phyloP scores from a whole-genome alignment of 2,113 vertebrate genomes.

The Ancistrus triradiatus region DNA sequence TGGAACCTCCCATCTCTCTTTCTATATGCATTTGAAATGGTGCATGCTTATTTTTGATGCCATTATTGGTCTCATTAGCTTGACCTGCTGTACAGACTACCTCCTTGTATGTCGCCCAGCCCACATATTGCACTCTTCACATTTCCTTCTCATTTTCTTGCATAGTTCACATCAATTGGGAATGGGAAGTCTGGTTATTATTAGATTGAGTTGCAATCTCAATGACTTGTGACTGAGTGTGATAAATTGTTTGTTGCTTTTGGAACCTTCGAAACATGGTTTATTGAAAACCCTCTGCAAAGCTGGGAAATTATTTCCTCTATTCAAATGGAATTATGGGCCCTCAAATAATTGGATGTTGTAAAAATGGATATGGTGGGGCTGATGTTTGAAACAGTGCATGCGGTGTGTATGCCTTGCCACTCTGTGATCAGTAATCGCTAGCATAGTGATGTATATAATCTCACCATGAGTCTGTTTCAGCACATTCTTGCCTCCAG shows the following conservation, averaged over 20 bases:
- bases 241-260: slow-evolving; percentile 53
- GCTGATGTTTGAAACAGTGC: slow-evolving; percentile 52
- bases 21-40: not conserved
- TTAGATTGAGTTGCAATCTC: slow-evolving; percentile 35
- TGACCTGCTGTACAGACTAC: slow-evolving; percentile 11
- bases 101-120: slow-evolving; percentile 8
- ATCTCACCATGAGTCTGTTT: slow-evolving; percentile 29
- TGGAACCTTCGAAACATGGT: slow-evolving; percentile 39
- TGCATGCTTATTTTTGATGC: slow-evolving; percentile 5
- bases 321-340: slow-evolving; percentile 56
- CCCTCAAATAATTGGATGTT: slow-evolving; percentile 65
- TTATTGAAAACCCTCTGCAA: slow-evolving; percentile 59
- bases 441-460: slow-evolving; percentile 31
- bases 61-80: slow-evolving; percentile 6
- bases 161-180: slow-evolving; percentile 24
- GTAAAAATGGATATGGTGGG: slow-evolving; percentile 40
- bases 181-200: slow-evolving; percentile 27
- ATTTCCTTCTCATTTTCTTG: slow-evolving; percentile 15
- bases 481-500: slow-evolving; percentile 28
- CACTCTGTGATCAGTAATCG: slow-evolving; percentile 40
- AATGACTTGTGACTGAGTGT: slow-evolving; percentile 26
- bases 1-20: slow-evolving; percentile 1
- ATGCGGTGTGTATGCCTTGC: slow-evolving; percentile 61
- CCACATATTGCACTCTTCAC: slow-evolving; percentile 28
- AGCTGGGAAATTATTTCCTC: slow-evolving; percentile 52